Evolutionary conservation across 1,140 invertebrate species (phyloP).

Genomic region (Drosophila sturtevanti): DNA sequence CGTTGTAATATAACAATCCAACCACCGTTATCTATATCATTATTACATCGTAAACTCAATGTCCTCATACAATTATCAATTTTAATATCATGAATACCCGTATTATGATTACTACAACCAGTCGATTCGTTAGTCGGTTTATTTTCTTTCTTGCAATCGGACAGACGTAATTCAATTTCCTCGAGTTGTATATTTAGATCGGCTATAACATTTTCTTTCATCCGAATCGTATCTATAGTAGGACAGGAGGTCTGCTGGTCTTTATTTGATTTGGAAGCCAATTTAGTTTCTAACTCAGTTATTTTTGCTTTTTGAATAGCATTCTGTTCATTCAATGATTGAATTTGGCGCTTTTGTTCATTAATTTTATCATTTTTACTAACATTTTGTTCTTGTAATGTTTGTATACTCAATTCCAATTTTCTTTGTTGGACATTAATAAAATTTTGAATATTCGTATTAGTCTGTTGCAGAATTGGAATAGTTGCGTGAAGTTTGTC

Average conservation of each 20-base stretch:
- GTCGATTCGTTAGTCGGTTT: background rate
- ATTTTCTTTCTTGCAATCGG: background rate
- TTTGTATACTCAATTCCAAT: background rate
- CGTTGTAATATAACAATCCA: background rate
- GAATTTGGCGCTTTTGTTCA: too few species aligned
- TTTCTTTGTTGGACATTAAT: background rate
- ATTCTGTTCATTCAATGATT: background rate
- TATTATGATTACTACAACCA: background rate
- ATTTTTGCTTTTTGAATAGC: too few species aligned
- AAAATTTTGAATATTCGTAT: background rate
- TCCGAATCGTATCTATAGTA: too few species aligned
- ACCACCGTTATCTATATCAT: background rate
- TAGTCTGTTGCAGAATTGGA: background rate
- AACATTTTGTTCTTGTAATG: too few species aligned
- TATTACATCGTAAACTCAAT: background rate
- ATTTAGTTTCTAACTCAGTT: too few species aligned
- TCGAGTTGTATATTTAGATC: too few species aligned
- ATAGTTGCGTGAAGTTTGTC: background rate
- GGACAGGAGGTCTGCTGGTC: too few species aligned
- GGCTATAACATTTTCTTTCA: too few species aligned
- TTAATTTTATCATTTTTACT: too few species aligned
- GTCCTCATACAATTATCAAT: background rate
- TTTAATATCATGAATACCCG: background rate
- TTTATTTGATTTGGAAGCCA: too few species aligned
- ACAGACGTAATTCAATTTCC: too few species aligned